Conservation (phyloP, 2,113 vertebrate genomes). For the Abramis brama region DNA sequence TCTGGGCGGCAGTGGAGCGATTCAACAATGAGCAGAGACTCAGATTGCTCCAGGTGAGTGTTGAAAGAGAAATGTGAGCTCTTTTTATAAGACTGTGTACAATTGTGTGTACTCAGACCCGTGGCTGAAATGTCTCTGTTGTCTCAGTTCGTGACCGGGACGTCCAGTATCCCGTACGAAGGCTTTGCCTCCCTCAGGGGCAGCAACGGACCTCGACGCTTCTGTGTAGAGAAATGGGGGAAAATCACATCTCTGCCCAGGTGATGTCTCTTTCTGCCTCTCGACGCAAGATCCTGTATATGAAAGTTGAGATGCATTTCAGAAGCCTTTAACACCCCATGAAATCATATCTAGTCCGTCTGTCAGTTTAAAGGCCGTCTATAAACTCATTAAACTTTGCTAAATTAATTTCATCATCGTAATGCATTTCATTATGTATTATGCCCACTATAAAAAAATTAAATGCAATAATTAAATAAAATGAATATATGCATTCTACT, state of each 20-base stretch:
- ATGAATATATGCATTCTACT: neutral
- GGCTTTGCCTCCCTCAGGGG: slow-evolving; percentile 94
- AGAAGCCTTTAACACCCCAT: too few relatives aligned
- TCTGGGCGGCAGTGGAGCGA: slow-evolving; percentile 98
- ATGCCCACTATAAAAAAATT: neutral
- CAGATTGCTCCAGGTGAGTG: slow-evolving; percentile 88
- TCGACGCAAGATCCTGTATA: neutral
- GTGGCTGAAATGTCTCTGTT: neutral
- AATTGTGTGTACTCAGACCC: slow-evolving; percentile 37
- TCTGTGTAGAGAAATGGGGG: slow-evolving; percentile 98
- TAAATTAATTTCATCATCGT: neutral
- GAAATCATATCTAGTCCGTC: neutral
- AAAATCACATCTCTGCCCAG: slow-evolving; percentile 97
- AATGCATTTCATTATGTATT: neutral
- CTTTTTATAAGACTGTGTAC: neutral
- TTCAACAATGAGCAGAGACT: slow-evolving; percentile 99
- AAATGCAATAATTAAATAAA: neutral
- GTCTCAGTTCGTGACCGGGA: slow-evolving; percentile 94
- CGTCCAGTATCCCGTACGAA: slow-evolving; percentile 96
- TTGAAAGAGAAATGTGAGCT: neutral
- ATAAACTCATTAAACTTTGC: too few relatives aligned
- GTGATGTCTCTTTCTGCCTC: slow-evolving; percentile 67
- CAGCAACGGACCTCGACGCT: slow-evolving; percentile 93
- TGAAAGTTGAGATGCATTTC: neutral
- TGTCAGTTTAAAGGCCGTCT: neutral